Evolutionary conservation across 2,888 invertebrate species (phyloP).

Genomic region (Diadromus collaris): DNA sequence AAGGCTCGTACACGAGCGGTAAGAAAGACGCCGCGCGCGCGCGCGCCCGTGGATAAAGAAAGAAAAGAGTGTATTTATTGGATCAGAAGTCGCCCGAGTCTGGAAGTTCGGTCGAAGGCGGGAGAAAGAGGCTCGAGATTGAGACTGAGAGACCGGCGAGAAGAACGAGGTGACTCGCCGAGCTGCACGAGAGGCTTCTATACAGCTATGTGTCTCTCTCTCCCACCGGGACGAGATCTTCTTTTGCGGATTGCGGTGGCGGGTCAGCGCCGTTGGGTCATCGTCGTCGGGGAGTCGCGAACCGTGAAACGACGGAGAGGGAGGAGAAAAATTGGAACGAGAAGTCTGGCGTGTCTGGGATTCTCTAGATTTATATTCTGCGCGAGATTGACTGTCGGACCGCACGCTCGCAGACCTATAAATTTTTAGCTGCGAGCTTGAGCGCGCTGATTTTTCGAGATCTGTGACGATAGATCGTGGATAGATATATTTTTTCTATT

Average conservation of each 20-base stretch:
- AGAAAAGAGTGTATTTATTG: slow-evolving; percentile 60
- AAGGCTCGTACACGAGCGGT: slow-evolving; percentile 51
- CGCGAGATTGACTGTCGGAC: not conserved
- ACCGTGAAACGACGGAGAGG: slow-evolving; percentile 26
- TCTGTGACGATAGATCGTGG: too few relatives aligned
- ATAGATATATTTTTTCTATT: too few relatives aligned
- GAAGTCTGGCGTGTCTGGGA: slow-evolving; percentile 44
- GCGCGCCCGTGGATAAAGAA: slow-evolving; percentile 31
- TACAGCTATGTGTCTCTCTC: not conserved
- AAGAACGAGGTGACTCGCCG: slow-evolving; percentile 35
- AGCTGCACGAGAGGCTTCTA: slow-evolving; percentile 13
- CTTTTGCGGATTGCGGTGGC: slow-evolving; percentile 31
- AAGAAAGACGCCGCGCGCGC: slow-evolving; percentile 35
- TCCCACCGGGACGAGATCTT: slow-evolving; percentile 12
- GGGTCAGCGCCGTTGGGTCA: slow-evolving; percentile 49
- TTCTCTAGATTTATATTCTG: slow-evolving; percentile 24
- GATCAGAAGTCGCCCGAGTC: slow-evolving; percentile 57
- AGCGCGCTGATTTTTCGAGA: too few relatives aligned
- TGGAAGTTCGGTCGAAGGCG: slow-evolving; percentile 39
- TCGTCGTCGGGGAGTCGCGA: slow-evolving; percentile 42
- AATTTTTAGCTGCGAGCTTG: not conserved
- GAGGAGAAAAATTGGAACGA: slow-evolving; percentile 38
- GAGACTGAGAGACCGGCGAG: slow-evolving; percentile 24
- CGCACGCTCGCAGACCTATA: not conserved
- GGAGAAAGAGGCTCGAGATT: slow-evolving; percentile 24